These are phyloP conservation scores for Drosophila trichaetosa DNA, from an alignment of 2,888 invertebrate species.

Conservation along the genomic window DNA sequence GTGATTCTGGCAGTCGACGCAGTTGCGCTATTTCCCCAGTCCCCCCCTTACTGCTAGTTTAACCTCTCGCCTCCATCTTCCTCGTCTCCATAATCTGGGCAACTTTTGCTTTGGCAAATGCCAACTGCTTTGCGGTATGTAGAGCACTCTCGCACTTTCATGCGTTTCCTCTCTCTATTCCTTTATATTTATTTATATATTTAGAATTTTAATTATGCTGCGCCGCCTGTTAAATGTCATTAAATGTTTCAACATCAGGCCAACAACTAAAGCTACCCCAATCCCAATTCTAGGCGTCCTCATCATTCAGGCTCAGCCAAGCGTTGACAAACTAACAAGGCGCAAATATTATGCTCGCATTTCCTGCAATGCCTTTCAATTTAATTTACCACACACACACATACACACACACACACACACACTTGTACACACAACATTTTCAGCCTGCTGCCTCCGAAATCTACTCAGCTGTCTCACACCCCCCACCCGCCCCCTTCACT, in stretches of 20 bases:
- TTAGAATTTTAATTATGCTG: slow-evolving; percentile 73
- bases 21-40: slow-evolving; percentile 13
- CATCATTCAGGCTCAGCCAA: slow-evolving; percentile 69
- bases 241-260: slow-evolving; percentile 64
- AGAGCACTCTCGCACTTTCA: slow-evolving; percentile 33
- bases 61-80: background rate
- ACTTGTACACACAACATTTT: slow-evolving; percentile 49
- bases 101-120: slow-evolving; percentile 52
- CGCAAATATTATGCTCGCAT: slow-evolving; percentile 74
- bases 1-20: slow-evolving; percentile 72
- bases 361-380: slow-evolving; percentile 72
- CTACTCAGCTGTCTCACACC: slow-evolving; percentile 12
- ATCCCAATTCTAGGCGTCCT: slow-evolving; percentile 11
- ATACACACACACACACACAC: slow-evolving; percentile 61
- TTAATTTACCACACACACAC: slow-evolving; percentile 70
- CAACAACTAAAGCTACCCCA: slow-evolving; percentile 6
- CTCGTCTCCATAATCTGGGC: background rate
- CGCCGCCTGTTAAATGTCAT: slow-evolving; percentile 76
- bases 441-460: slow-evolving; percentile 40
- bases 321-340: slow-evolving; percentile 78
- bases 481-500: background rate
- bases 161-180: slow-evolving; percentile 28
- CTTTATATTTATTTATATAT: slow-evolving; percentile 43
- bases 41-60: slow-evolving; percentile 1
- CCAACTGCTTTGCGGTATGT: slow-evolving; percentile 34